A percentile compares a stretch with the other conserved stretches of the same genome.
Conservation (phyloP, 2,888 invertebrate species). For the Phyto melanocephala region DNA sequence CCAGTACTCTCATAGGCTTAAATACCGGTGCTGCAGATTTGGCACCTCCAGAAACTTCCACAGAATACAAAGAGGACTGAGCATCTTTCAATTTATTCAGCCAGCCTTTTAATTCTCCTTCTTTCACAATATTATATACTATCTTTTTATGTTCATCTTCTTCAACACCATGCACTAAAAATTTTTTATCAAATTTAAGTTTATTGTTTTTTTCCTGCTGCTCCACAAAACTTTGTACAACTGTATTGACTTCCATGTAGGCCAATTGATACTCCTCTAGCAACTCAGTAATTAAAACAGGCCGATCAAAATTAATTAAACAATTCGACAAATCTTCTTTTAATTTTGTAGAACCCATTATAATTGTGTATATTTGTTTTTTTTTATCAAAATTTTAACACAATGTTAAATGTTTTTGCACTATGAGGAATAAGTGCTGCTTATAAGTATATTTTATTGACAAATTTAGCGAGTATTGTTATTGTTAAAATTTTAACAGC, state of each 20-base stretch:
- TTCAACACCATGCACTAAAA: constrained; percentile 66
- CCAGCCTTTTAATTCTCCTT: constrained; percentile 71
- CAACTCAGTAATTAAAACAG: constrained; percentile 74
- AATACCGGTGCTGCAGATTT: constrained; percentile 72
- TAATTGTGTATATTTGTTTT: background rate
- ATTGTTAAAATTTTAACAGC: too few species aligned
- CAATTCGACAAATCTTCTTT: constrained; percentile 73
- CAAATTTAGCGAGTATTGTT: too few species aligned
- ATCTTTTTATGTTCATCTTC: constrained; percentile 65
- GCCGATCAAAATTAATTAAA: constrained; percentile 74
- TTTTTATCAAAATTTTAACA: background rate
- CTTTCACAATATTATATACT: constrained; percentile 72
- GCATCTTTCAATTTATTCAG: constrained; percentile 69
- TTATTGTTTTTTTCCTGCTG: constrained; percentile 69
- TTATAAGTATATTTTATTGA: too few species aligned
- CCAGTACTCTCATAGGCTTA: constrained; percentile 68
- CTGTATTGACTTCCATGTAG: constrained; percentile 70
- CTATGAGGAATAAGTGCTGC: too few species aligned
- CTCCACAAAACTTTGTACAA: constrained; percentile 68
- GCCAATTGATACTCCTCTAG: constrained; percentile 73
- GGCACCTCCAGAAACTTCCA: constrained; percentile 74
- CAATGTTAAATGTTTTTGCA: too few species aligned
- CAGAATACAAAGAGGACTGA: constrained; percentile 72
- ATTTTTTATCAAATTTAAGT: constrained; percentile 72
- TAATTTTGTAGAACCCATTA: constrained; percentile 65